phyloP scores from a whole-genome alignment of 1,140 invertebrate species.

The Acromyrmex charruanus region DNA sequence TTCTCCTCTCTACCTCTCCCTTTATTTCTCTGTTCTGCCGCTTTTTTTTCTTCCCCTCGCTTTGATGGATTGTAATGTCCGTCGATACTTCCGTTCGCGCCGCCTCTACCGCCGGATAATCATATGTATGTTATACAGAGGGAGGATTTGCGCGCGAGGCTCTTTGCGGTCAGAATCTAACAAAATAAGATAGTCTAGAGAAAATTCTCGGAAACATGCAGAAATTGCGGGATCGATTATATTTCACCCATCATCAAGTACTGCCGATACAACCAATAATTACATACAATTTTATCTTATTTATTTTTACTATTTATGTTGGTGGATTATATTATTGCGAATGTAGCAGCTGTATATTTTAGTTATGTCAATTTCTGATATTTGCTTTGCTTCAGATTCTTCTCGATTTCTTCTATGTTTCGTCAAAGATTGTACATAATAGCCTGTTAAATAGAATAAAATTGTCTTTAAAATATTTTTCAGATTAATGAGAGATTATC shows the following conservation, averaged over 20 bases:
- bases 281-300: not conserved
- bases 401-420: not conserved
- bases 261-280: not conserved
- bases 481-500: not conserved
- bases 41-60: conserved; percentile 9
- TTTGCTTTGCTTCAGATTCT: not conserved
- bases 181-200: conserved; percentile 6
- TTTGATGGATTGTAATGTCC: conserved; percentile 57
- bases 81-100: conserved; percentile 56
- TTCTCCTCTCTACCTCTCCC: not conserved
- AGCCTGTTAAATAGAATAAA: not conserved
- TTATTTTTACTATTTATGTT: not conserved
- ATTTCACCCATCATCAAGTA: conserved; percentile 14
- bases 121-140: conserved; percentile 7
- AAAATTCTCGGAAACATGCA: conserved; percentile 34
- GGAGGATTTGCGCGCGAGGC: conserved; percentile 24
- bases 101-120: conserved; percentile 45
- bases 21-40: not conserved
- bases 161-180: not conserved
- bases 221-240: conserved; percentile 12
- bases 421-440: not conserved
- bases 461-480: not conserved
- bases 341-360: conserved; percentile 7
- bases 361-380: not conserved
- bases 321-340: conserved; percentile 20